Evolutionary conservation across 2,888 invertebrate species (phyloP).

Genomic region (Scaptomyza reducta): DNA sequence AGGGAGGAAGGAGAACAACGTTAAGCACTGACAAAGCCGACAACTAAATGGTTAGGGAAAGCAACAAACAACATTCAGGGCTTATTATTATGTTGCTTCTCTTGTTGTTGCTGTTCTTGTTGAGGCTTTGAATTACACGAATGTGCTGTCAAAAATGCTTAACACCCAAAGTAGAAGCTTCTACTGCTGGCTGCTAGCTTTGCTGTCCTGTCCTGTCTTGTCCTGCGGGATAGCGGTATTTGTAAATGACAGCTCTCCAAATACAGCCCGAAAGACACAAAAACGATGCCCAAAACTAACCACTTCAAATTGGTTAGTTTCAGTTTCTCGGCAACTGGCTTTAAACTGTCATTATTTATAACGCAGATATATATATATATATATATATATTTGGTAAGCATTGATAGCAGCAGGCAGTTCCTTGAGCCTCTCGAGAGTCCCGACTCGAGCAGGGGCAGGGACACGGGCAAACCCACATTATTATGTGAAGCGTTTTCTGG

Average conservation of each 20-base stretch:
- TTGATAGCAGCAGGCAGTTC: constrained; percentile 31
- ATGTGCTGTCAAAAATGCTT: constrained; percentile 71
- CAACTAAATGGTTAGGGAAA: constrained; percentile 65
- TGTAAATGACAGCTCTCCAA: constrained; percentile 57
- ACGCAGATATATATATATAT: constrained; percentile 8
- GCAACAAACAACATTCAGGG: constrained; percentile 17
- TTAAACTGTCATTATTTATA: constrained; percentile 71
- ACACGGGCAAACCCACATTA: constrained; percentile 25
- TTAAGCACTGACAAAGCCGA: constrained; percentile 63
- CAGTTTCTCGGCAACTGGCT: constrained; percentile 32
- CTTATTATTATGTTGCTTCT: constrained; percentile 8
- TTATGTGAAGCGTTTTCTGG: constrained; percentile 55
- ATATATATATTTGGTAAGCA: constrained; percentile 34
- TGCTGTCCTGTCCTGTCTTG: not conserved
- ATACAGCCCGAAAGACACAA: constrained; percentile 21
- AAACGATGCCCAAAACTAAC: constrained; percentile 29
- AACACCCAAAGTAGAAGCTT: constrained; percentile 48
- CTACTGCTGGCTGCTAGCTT: too few species aligned
- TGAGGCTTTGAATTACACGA: constrained; percentile 66
- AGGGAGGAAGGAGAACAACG: not conserved
- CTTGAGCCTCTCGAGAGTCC: not conserved
- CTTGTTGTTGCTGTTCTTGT: constrained; percentile 9
- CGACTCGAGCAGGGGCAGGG: not conserved
- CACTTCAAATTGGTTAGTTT: constrained; percentile 41
- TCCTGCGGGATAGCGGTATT: constrained; percentile 48